Percentiles rank a stretch among this genome's conserved stretches.
These are phyloP conservation scores for Copidosoma aretas DNA, from an alignment of 2,888 invertebrate species.

Conservation along the genomic window DNA sequence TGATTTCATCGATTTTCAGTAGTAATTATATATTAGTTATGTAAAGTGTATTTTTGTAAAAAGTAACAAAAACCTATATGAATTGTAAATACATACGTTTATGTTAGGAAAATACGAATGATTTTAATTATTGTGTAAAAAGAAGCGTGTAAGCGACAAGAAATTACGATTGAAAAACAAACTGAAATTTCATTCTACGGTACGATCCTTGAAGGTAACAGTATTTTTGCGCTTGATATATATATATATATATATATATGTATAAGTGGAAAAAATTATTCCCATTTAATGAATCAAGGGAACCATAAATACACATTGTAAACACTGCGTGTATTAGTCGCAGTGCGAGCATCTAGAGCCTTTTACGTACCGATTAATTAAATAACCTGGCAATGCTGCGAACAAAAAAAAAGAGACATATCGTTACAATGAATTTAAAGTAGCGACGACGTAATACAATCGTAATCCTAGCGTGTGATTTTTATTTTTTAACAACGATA, in stretches of 20 bases:
- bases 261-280: neutral
- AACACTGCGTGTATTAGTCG: too few relatives aligned
- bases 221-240: slow-evolving; percentile 31
- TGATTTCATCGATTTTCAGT: neutral
- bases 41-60: slow-evolving; percentile 37
- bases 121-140: slow-evolving; percentile 29
- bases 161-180: neutral
- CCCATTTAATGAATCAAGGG: too few relatives aligned
- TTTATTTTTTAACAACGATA: slow-evolving; percentile 16
- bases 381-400: slow-evolving; percentile 30
- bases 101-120: slow-evolving; percentile 11
- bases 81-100: slow-evolving; percentile 37
- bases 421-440: slow-evolving; percentile 45
- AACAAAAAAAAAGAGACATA: slow-evolving; percentile 45
- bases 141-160: neutral
- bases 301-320: neutral
- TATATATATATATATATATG: neutral
- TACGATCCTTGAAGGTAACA: slow-evolving; percentile 35
- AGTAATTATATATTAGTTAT: slow-evolving; percentile 14
- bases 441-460: slow-evolving; percentile 29
- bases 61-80: slow-evolving; percentile 15
- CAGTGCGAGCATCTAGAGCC: neutral
- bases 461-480: slow-evolving; percentile 13
- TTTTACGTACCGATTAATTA: slow-evolving; percentile 14
- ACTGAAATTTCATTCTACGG: slow-evolving; percentile 37